Base-by-base conservation (phyloP, 2,888 invertebrate species). In the Hyposoter didymator region DNA sequence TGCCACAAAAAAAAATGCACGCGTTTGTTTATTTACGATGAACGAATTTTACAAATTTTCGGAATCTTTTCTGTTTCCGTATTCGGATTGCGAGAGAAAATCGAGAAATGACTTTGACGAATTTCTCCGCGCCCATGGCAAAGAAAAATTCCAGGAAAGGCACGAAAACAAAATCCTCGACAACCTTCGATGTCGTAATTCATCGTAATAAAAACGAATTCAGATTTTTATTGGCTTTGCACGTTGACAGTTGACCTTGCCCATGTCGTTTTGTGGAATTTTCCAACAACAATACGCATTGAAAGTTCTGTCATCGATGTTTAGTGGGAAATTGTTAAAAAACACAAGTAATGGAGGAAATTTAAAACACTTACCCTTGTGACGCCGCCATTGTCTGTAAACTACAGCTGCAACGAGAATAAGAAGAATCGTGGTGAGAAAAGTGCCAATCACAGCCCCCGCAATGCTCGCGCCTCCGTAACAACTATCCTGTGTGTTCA, bases 391-490 rank as follows among this genome's bases (percentile, higher is more conserved):
- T 90, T 95, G 94, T 92, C 95, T 95, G 93, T 95, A 95, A 89
- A 96, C 92, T 91, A 95, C 94, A 91, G 95, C 95, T 82, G 94
- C 95, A 59, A 95, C 94, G 78, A 94, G 95, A 52, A 96, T 94
- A 82, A 96, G 94, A 79, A 96, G 92, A 82, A 96, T 94, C 88
- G 96, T 96, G 88, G 95, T 95, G 89, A 97, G 92, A 92, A 97
- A 96, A 89, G 97, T 96, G 90, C 97, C 96, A 89, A 97, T 95
- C 85, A 97, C 96, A 88, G 96, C 96, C 84, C 96, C 96, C 84
- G 96, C 96, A 85, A 97, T 95, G 92, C 96, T 96, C 88, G 96
- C 96, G 90, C 96, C 95, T 90, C 96, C 95, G 94, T 96, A 96
- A 94, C 96, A 96, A 82, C 89, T 90, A 87, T 91, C 91, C 88